phyloP scores from a whole-genome alignment of 2,113 vertebrate species.

The Helogale parvula region DNA sequence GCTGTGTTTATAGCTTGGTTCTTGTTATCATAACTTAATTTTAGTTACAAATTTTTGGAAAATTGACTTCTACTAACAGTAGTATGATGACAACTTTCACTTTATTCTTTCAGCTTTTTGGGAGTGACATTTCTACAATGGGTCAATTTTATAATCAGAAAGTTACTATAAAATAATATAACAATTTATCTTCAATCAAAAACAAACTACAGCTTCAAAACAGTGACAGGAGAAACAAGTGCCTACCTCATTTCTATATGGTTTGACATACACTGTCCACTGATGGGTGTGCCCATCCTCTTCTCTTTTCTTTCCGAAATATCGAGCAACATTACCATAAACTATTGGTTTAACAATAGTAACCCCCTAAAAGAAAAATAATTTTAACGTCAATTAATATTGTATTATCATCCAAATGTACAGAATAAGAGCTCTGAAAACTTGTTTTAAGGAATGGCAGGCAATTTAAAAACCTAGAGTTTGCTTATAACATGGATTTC shows the following conservation, averaged over 20 bases:
- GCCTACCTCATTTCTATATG: conserved; percentile 95
- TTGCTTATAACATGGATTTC: conserved; percentile 3
- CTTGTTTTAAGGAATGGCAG: background rate
- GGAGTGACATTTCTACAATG: background rate
- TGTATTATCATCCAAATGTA: background rate
- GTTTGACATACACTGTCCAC: conserved; percentile 99
- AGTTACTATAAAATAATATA: conserved; percentile 6
- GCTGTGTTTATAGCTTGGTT: background rate
- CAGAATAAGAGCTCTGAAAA: background rate
- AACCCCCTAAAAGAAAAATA: conserved; percentile 89
- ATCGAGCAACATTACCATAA: conserved; percentile 97
- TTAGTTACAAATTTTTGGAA: conserved; percentile 47
- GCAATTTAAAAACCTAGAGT: background rate
- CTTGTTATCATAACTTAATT: background rate
- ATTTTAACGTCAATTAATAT: conserved; percentile 50
- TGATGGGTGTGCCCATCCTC: conserved; percentile 98
- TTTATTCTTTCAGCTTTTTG: conserved; percentile 28
- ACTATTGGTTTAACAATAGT: conserved; percentile 98
- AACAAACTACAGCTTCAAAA: conserved; percentile 34
- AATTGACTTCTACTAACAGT: conserved; percentile 3
- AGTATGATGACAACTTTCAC: background rate
- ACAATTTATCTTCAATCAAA: conserved; percentile 28
- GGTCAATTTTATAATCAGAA: conserved; percentile 10
- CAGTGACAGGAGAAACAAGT: background rate
- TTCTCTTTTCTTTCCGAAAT: conserved; percentile 98